Percentiles rank a stretch among this genome's conserved stretches.
Evolutionary conservation across 1,140 invertebrate species (phyloP).

Genomic region (Liolophura sinensis): DNA sequence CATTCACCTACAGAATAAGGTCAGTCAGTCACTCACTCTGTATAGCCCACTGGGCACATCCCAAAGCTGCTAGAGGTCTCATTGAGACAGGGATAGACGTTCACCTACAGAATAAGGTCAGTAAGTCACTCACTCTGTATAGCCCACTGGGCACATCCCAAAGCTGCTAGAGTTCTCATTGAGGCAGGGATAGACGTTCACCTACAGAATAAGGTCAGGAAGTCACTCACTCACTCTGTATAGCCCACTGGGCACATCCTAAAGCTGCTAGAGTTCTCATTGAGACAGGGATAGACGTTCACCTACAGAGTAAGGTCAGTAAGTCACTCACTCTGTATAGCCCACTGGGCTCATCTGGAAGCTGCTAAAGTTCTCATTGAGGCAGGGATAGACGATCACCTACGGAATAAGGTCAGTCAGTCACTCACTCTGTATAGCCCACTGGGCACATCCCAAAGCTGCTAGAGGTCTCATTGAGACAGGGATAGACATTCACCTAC

Average conservation of each 20-base stretch:
- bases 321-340: no score
- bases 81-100: conserved; percentile 48
- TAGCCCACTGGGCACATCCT: conserved; percentile 55
- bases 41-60: conserved; percentile 56
- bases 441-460: conserved; percentile 51
- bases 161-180: conserved; percentile 46
- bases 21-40: no score
- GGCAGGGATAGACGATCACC: conserved; percentile 41
- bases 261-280: conserved; percentile 47
- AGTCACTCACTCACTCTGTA: no score
- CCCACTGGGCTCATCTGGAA: conserved; percentile 52
- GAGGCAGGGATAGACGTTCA: conserved; percentile 44
- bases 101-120: conserved; percentile 44
- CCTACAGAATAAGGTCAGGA: no score
- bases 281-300: conserved; percentile 43
- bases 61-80: conserved; percentile 43
- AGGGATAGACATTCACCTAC: conserved; percentile 43
- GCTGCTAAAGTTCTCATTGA: conserved; percentile 47
- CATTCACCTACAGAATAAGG: conserved; percentile 46
- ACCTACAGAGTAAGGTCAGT: conserved; percentile 48
- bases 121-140: no score
- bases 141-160: conserved; percentile 53
- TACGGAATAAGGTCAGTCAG: no score
- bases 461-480: conserved; percentile 46
- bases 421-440: no score